Conservation (phyloP, 2,797 vertebrate genomes). For the Rhinophrynus dorsalis region DNA sequence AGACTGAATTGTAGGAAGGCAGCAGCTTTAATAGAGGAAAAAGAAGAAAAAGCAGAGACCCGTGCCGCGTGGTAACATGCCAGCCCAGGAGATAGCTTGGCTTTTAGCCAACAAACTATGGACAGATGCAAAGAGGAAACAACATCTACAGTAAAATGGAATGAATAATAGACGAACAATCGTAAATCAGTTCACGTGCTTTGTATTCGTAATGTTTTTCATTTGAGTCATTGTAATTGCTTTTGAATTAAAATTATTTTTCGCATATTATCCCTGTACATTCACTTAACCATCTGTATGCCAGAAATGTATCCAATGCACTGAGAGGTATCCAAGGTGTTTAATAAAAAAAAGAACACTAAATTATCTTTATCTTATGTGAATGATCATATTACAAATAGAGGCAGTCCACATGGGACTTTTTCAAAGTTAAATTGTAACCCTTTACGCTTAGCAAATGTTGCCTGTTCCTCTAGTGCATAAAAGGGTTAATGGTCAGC, state of each 20-base stretch:
- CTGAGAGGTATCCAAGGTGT: too few species aligned
- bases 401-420: too few species aligned
- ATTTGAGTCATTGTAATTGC: not conserved
- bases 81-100: constrained; percentile 66
- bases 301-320: too few species aligned
- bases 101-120: constrained; percentile 73
- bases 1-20: constrained; percentile 86
- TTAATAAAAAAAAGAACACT: too few species aligned
- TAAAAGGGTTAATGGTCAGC: too few species aligned
- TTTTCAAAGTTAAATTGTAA: too few species aligned
- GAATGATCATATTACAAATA: too few species aligned
- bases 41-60: constrained; percentile 66
- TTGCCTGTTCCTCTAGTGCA: too few species aligned
- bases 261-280: too few species aligned
- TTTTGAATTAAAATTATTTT: not conserved
- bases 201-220: not conserved
- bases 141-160: constrained; percentile 52
- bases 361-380: too few species aligned
- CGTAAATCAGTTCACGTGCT: constrained; percentile 18
- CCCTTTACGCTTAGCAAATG: too few species aligned
- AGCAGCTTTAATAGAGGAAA: constrained; percentile 78
- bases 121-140: constrained; percentile 58
- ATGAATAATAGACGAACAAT: constrained; percentile 69
- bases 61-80: constrained; percentile 56
- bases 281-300: too few species aligned